These are phyloP conservation scores for Meloidogyne chitwoodi DNA, from an alignment of 1,140 invertebrate genomes.

Conservation along the genomic window DNA sequence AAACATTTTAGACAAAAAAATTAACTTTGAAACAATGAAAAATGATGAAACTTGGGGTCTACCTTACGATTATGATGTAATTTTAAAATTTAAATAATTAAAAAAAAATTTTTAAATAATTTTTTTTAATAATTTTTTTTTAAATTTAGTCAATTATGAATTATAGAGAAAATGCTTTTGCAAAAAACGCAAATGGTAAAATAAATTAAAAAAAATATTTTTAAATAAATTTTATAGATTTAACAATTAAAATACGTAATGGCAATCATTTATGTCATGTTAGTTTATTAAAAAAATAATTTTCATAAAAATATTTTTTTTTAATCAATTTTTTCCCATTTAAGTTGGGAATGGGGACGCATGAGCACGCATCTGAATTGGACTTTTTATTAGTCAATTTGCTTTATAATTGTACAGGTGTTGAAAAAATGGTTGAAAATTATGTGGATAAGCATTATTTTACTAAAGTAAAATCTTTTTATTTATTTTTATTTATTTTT, in stretches of 20 bases:
- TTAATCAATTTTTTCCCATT: not conserved
- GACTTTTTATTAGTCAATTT: slow-evolving; percentile 17
- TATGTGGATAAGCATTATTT: slow-evolving; percentile 3
- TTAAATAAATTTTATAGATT: no score
- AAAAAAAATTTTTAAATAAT: not conserved
- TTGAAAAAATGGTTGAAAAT: slow-evolving; percentile 9
- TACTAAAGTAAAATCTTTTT: not conserved
- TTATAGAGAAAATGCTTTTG: slow-evolving; percentile 7
- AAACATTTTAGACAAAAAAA: not conserved
- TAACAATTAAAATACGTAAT: slow-evolving; percentile 11
- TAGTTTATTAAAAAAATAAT: no score
- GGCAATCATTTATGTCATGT: slow-evolving; percentile 8
- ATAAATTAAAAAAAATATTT: not conserved
- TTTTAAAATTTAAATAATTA: not conserved
- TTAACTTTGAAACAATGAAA: not conserved
- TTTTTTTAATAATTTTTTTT: not conserved
- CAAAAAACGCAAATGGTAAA: not conserved
- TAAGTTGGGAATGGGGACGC: not conserved
- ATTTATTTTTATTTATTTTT: no score
- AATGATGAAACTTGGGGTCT: slow-evolving; percentile 6
- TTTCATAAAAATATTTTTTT: not conserved
- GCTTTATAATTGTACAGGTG: slow-evolving; percentile 12
- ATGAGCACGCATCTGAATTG: slow-evolving; percentile 15
- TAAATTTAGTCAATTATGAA: slow-evolving; percentile 4
- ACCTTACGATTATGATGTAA: slow-evolving; percentile 6